Evolutionary conservation across 1,140 invertebrate genomes (phyloP).

Genomic region (Harlomillsia oculata): DNA sequence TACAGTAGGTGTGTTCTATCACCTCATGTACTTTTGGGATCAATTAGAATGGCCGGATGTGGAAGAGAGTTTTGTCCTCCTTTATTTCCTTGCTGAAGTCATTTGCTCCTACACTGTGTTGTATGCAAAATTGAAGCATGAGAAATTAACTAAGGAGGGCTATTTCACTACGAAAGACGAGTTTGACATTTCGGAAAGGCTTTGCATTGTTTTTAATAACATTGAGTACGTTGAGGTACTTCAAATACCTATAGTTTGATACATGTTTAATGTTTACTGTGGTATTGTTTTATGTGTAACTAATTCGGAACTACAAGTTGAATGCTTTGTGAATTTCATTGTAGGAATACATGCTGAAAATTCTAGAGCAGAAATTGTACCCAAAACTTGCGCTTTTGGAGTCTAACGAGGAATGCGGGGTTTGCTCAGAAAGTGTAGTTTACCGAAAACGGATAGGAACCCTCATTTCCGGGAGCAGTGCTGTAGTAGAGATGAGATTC

Average conservation of each 20-base stretch:
- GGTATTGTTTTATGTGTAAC: neutral
- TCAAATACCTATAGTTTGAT: no score
- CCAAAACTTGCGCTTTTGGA: neutral
- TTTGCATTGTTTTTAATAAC: slow-evolving; percentile 31
- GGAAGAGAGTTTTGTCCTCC: slow-evolving; percentile 20
- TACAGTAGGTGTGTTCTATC: slow-evolving; percentile 20
- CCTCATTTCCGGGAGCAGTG: no score
- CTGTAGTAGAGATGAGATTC: no score
- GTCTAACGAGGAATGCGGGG: slow-evolving; percentile 1
- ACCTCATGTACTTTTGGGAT: slow-evolving; percentile 24
- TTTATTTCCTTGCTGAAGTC: slow-evolving; percentile 28
- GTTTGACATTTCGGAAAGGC: slow-evolving; percentile 31
- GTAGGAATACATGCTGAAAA: slow-evolving; percentile 16
- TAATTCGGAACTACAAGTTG: neutral
- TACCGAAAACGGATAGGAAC: slow-evolving; percentile 8
- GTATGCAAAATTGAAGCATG: slow-evolving; percentile 21
- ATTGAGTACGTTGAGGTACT: slow-evolving; percentile 32
- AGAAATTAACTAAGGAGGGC: slow-evolving; percentile 27
- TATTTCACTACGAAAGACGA: slow-evolving; percentile 28
- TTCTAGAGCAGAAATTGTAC: slow-evolving; percentile 18
- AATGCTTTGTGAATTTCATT: neutral
- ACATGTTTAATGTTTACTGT: neutral
- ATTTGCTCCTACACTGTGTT: slow-evolving; percentile 20
- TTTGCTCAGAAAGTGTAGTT: neutral
- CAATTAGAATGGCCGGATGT: slow-evolving; percentile 29